A percentile compares a stretch with the other conserved stretches of the same genome.
phyloP scores from a whole-genome alignment of 2,888 invertebrate genomes.

The Nematopogon swammerdamellus region DNA sequence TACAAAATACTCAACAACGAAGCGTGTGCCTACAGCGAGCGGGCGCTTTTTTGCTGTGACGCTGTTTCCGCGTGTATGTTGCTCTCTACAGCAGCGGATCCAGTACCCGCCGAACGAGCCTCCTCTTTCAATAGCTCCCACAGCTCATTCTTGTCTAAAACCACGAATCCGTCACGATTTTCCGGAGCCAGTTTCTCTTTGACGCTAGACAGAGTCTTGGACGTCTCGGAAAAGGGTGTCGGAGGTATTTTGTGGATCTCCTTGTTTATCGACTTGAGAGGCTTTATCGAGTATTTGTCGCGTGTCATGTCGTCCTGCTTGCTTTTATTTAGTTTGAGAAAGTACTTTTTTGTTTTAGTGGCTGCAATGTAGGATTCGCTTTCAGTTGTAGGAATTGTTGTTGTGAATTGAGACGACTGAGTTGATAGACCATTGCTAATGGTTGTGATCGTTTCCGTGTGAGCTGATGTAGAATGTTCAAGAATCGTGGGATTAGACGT shows the following conservation, averaged over 20 bases:
- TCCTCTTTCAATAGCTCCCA: conserved; percentile 62
- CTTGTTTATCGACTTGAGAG: conserved; percentile 46
- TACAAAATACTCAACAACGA: conserved; percentile 44
- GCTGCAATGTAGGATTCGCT: background rate
- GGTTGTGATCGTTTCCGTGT: too few relatives aligned
- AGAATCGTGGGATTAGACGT: too few relatives aligned
- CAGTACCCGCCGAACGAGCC: conserved; percentile 27
- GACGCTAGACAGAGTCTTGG: conserved; percentile 28
- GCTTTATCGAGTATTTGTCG: conserved; percentile 28
- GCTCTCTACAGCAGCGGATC: conserved; percentile 32
- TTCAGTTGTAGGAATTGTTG: background rate
- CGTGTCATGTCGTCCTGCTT: conserved; percentile 21
- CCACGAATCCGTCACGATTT: conserved; percentile 52
- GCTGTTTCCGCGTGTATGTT: conserved; percentile 29
- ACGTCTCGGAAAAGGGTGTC: conserved; percentile 48
- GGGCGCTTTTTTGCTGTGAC: conserved; percentile 20
- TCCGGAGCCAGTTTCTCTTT: conserved; percentile 42
- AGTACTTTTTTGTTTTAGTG: conserved; percentile 18
- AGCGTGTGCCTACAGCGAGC: conserved; percentile 40
- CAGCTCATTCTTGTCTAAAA: conserved; percentile 57
- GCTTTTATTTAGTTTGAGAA: conserved; percentile 26
- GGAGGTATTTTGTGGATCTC: conserved; percentile 49
- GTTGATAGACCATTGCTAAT: too few relatives aligned
- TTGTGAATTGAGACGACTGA: too few relatives aligned
- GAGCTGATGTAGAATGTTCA: too few relatives aligned